Percentiles rank a stretch among this genome's conserved stretches.
These are phyloP conservation scores for Ranitomeya variabilis DNA, from an alignment of 2,113 vertebrate genomes.

Conservation along the genomic window DNA sequence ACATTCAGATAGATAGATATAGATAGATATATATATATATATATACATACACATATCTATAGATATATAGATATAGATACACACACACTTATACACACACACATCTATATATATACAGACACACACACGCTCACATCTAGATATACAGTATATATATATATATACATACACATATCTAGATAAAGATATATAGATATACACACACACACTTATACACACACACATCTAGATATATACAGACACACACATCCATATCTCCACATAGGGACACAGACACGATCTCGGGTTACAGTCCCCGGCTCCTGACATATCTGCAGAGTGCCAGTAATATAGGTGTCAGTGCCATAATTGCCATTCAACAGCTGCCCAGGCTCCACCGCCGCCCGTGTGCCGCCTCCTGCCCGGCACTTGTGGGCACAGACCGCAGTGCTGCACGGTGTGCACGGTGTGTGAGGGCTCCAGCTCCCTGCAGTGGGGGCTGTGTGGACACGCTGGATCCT, in stretches of 20 bases:
- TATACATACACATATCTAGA: neutral
- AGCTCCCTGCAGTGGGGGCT: slow-evolving; percentile 20
- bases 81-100: neutral
- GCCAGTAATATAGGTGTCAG: neutral
- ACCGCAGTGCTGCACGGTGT: neutral
- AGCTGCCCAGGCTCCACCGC: neutral
- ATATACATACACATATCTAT: neutral
- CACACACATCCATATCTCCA: neutral
- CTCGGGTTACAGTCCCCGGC: too few species aligned
- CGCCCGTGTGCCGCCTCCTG: neutral
- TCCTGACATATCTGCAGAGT: neutral
- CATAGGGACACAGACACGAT: neutral
- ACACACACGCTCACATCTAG: neutral
- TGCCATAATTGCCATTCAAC: slow-evolving; percentile 1
- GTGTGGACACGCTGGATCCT: neutral
- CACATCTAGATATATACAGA: neutral
- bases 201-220: neutral
- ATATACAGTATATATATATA: neutral
- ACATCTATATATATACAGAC: neutral
- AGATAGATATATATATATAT: neutral
- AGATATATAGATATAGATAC: neutral
- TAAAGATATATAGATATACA: neutral
- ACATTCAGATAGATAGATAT: too few species aligned
- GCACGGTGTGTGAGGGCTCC: neutral
- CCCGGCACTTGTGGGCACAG: neutral